These are phyloP conservation scores for Loris lydekkerianus DNA, from an alignment of 2,797 vertebrate species.

Conservation along the genomic window DNA sequence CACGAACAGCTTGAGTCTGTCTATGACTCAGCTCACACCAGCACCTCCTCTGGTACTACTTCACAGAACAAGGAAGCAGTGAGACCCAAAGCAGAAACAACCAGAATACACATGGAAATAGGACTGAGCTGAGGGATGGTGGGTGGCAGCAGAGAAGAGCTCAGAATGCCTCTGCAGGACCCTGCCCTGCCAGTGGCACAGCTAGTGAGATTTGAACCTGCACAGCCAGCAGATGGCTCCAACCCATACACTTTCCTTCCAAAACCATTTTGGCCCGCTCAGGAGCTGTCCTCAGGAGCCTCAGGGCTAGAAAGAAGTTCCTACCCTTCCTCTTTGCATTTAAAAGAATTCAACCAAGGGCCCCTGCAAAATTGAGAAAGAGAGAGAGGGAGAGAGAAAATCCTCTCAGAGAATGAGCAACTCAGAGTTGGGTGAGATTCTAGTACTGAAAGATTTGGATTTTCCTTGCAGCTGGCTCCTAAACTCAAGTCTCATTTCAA, in stretches of 20 bases:
- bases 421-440: background rate
- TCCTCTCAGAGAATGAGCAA: background rate
- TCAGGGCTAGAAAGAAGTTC: background rate
- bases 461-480: conserved; percentile 4
- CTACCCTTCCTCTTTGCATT: background rate
- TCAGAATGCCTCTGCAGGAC: background rate
- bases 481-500: conserved; percentile 15
- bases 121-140: background rate
- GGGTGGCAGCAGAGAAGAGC: background rate
- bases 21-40: background rate
- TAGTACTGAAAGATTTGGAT: background rate
- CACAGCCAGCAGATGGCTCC: background rate
- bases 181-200: background rate
- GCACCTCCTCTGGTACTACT: background rate
- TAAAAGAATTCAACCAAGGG: background rate
- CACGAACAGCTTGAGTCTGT: background rate
- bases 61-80: background rate
- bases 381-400: background rate
- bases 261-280: background rate
- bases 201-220: background rate
- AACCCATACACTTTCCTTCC: background rate
- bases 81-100: background rate
- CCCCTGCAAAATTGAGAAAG: background rate
- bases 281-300: background rate
- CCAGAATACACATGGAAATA: background rate